Evolutionary conservation across 2,888 invertebrate genomes (phyloP).

Genomic region (Tinea trinotella): DNA sequence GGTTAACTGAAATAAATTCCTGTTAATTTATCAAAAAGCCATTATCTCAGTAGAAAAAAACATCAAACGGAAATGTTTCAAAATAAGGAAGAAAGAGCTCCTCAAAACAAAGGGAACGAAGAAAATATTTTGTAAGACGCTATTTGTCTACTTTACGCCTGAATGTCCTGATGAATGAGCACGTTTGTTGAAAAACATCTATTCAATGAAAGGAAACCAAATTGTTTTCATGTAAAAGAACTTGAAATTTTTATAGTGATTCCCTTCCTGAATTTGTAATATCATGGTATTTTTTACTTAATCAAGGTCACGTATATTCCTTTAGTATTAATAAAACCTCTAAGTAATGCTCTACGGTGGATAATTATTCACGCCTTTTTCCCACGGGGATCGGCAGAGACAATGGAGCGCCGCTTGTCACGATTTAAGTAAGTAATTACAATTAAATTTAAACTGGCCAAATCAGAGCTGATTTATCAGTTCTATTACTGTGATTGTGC

Average conservation of each 20-base stretch:
- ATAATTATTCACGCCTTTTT: too few species aligned
- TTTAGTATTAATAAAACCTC: too few species aligned
- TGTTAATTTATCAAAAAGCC: slow-evolving; percentile 24
- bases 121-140: slow-evolving; percentile 34
- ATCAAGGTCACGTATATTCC: slow-evolving; percentile 14
- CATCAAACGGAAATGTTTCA: slow-evolving; percentile 26
- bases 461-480: too few species aligned
- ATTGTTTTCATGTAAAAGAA: slow-evolving; percentile 21
- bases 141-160: slow-evolving; percentile 34
- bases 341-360: too few species aligned
- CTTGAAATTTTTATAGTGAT: slow-evolving; percentile 20
- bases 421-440: too few species aligned
- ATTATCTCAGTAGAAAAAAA: slow-evolving; percentile 22
- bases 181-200: slow-evolving; percentile 27
- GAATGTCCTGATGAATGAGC: slow-evolving; percentile 24
- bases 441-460: too few species aligned
- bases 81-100: slow-evolving; percentile 29
- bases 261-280: slow-evolving; percentile 19
- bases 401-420: too few species aligned
- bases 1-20: slow-evolving; percentile 10
- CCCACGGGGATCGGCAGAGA: too few species aligned
- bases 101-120: slow-evolving; percentile 31
- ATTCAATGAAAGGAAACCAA: slow-evolving; percentile 26
- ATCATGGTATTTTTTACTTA: slow-evolving; percentile 19
- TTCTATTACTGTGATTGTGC: too few species aligned